Percentiles rank a stretch among this genome's conserved stretches.
These are phyloP conservation scores for Labrus mixtus DNA, from an alignment of 2,113 vertebrate genomes.

Conservation along the genomic window DNA sequence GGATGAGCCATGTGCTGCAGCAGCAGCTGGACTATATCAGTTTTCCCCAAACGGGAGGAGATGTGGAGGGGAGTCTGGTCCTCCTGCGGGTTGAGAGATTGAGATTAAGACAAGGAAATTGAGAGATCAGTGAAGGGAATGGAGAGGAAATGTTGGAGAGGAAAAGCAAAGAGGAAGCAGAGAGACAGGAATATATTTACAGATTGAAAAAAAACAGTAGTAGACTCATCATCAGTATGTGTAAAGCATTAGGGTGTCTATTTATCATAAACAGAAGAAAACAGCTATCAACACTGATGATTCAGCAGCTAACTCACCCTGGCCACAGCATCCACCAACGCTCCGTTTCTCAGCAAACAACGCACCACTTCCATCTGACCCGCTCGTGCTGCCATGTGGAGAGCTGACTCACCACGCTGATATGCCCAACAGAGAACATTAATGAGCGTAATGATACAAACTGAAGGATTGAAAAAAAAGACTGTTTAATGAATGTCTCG, in stretches of 20 bases:
- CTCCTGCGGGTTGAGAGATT: slow-evolving; percentile 84
- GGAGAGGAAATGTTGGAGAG: slow-evolving; percentile 17
- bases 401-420: slow-evolving; percentile 94
- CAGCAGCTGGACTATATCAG: slow-evolving; percentile 96
- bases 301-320: slow-evolving; percentile 85
- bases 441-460: neutral
- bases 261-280: slow-evolving; percentile 67
- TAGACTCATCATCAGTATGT: neutral
- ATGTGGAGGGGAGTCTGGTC: slow-evolving; percentile 98
- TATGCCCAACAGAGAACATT: slow-evolving; percentile 35
- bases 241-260: neutral
- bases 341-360: slow-evolving; percentile 95
- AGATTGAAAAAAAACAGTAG: neutral
- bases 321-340: slow-evolving; percentile 94
- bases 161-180: neutral
- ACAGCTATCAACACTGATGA: slow-evolving; percentile 63
- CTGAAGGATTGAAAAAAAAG: too few species aligned
- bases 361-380: slow-evolving; percentile 99
- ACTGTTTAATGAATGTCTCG: too few species aligned
- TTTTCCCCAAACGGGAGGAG: slow-evolving; percentile 96
- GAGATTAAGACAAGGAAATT: neutral
- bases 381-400: slow-evolving; percentile 97
- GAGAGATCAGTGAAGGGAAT: neutral
- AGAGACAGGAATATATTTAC: slow-evolving; percentile 1
- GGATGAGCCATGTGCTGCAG: slow-evolving; percentile 99